A percentile compares a stretch with the other conserved stretches of the same genome.
These are phyloP conservation scores for Tinea pellionella DNA, from an alignment of 2,888 invertebrate species.

Conservation along the genomic window DNA sequence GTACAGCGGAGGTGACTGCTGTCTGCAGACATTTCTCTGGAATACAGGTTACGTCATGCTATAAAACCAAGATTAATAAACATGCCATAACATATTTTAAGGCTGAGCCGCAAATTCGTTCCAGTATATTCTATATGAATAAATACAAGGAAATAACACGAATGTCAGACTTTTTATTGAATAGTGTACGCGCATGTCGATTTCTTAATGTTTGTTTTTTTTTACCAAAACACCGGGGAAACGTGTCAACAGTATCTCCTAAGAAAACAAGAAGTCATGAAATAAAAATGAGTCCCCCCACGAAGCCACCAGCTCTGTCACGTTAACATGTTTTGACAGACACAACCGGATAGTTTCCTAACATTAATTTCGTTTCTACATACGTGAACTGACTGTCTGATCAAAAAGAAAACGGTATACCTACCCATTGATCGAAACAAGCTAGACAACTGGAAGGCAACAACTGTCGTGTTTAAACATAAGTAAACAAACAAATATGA, in stretches of 20 bases:
- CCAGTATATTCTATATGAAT: background rate
- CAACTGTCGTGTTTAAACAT: background rate
- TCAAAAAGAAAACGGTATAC: slow-evolving; percentile 9
- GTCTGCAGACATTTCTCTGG: too few relatives aligned
- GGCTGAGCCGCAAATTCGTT: background rate
- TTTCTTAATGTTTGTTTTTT: background rate
- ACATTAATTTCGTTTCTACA: slow-evolving; percentile 9
- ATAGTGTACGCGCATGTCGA: background rate
- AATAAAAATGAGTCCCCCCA: slow-evolving; percentile 8
- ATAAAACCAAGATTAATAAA: background rate
- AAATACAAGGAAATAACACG: background rate
- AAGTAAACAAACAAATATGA: background rate
- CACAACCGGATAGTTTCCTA: slow-evolving; percentile 11
- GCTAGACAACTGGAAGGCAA: background rate
- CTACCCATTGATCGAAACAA: background rate
- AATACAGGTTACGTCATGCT: background rate
- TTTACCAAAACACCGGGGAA: background rate
- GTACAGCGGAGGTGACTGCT: too few relatives aligned
- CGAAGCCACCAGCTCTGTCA: background rate
- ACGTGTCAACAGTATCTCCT: slow-evolving; percentile 1
- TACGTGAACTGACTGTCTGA: slow-evolving; percentile 9
- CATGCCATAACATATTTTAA: background rate
- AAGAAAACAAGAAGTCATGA: slow-evolving; percentile 4
- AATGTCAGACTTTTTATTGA: background rate
- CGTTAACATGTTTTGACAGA: slow-evolving; percentile 12